phyloP scores from a whole-genome alignment of 2,888 invertebrate genomes.

The Aproaerema taeniolella region DNA sequence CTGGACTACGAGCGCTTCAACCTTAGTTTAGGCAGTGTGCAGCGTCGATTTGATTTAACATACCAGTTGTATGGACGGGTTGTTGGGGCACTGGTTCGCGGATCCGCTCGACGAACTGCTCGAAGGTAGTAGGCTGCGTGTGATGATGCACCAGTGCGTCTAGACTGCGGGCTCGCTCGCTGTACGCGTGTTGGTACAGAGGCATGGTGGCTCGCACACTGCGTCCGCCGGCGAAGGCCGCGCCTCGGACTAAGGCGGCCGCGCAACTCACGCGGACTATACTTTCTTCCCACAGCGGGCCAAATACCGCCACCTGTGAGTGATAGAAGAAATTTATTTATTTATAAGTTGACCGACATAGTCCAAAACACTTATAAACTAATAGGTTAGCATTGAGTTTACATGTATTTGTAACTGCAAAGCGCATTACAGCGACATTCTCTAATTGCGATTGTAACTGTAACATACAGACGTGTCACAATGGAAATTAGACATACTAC shows the following conservation, averaged over 20 bases:
- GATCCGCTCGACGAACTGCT: constrained; percentile 80
- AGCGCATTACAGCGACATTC: too few relatives aligned
- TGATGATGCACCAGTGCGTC: constrained; percentile 91
- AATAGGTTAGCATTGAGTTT: too few relatives aligned
- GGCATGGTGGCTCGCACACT: constrained; percentile 93
- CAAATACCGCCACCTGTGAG: constrained; percentile 90
- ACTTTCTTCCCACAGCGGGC: constrained; percentile 96
- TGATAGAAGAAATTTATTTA: constrained; percentile 10
- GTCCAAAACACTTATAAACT: too few relatives aligned
- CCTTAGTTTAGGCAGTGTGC: not conserved
- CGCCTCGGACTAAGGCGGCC: constrained; percentile 90
- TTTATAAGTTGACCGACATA: too few relatives aligned
- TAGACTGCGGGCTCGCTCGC: constrained; percentile 91
- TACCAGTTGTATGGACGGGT: constrained; percentile 15
- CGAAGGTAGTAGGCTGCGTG: constrained; percentile 92
- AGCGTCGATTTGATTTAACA: too few relatives aligned
- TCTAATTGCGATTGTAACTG: too few relatives aligned
- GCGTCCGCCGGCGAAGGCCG: constrained; percentile 94
- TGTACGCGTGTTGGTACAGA: constrained; percentile 95
- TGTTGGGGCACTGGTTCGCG: constrained; percentile 51
- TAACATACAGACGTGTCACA: too few relatives aligned
- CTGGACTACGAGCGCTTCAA: too few relatives aligned
- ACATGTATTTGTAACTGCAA: too few relatives aligned
- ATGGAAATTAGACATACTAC: too few relatives aligned
- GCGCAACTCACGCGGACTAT: constrained; percentile 76